Conservation (phyloP, 2,797 vertebrate species). For the Sciaenops ocellatus region DNA sequence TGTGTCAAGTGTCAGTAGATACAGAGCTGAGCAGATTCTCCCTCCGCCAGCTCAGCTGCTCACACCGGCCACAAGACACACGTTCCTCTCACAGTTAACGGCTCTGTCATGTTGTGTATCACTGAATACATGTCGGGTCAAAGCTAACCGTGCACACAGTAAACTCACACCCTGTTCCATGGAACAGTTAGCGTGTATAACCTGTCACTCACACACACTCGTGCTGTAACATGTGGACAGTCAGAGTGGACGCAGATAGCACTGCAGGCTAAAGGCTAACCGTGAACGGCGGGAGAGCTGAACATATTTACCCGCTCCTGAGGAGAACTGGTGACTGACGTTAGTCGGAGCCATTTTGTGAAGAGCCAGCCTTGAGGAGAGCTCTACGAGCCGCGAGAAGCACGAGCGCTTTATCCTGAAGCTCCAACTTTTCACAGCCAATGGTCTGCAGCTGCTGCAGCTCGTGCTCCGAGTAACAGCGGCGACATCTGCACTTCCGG, state of each 20-base stretch:
- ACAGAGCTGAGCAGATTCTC: too few species aligned
- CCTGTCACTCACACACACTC: not conserved
- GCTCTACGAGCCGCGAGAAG: not conserved
- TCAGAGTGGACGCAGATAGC: not conserved
- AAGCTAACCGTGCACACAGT: not conserved
- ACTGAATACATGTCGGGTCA: too few species aligned
- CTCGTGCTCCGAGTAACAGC: rapidly evolving
- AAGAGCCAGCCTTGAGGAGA: not conserved
- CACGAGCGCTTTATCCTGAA: rapidly evolving
- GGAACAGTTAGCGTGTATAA: not conserved
- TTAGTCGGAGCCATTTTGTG: slow-evolving; percentile 69
- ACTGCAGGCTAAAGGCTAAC: slow-evolving; percentile 18
- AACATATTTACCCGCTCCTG: slow-evolving; percentile 47
- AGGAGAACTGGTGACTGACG: not conserved
- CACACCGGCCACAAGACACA: too few species aligned
- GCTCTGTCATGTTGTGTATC: too few species aligned
- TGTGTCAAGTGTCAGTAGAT: too few species aligned
- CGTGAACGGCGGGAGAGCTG: not conserved
- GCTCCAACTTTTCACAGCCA: not conserved
- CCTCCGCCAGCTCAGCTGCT: too few species aligned
- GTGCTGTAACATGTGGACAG: not conserved
- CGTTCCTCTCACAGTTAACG: too few species aligned
- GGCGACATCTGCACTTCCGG: slow-evolving; percentile 24
- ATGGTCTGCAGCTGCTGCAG: too few species aligned
- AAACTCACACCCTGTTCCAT: not conserved